Evolutionary conservation across 2,888 invertebrate genomes (phyloP).

Genomic region (Volucella bombylans): DNA sequence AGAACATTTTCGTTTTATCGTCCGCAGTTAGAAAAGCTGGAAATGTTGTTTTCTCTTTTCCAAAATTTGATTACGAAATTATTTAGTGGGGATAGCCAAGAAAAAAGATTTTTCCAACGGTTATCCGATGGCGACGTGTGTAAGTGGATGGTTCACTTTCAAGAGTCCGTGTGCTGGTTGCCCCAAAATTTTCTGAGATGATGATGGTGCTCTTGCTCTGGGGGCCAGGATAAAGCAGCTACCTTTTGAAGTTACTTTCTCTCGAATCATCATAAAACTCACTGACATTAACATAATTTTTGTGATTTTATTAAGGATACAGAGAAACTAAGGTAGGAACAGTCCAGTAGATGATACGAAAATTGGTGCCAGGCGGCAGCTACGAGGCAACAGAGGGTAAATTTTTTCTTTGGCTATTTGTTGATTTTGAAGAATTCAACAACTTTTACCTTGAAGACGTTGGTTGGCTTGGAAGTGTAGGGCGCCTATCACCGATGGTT

Average conservation of each 20-base stretch:
- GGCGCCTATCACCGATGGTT: slow-evolving; percentile 23
- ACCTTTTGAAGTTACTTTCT: slow-evolving; percentile 48
- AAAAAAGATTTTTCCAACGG: slow-evolving; percentile 1
- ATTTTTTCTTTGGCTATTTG: slow-evolving; percentile 48
- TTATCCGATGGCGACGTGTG: slow-evolving; percentile 9
- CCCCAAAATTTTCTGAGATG: slow-evolving; percentile 1
- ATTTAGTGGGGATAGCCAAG: slow-evolving; percentile 45
- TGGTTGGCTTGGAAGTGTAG: slow-evolving; percentile 1
- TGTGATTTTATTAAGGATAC: slow-evolving; percentile 60
- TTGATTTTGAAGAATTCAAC: slow-evolving; percentile 46
- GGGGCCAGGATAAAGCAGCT: neutral
- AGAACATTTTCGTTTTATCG: slow-evolving; percentile 13
- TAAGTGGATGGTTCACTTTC: neutral
- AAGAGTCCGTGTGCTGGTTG: neutral
- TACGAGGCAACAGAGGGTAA: neutral
- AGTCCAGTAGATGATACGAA: neutral
- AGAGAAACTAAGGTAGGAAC: neutral
- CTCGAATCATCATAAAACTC: slow-evolving; percentile 66
- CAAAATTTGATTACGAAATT: slow-evolving; percentile 63
- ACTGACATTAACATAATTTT: slow-evolving; percentile 65
- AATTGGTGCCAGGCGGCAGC: neutral
- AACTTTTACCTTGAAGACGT: slow-evolving; percentile 35
- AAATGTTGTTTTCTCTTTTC: slow-evolving; percentile 23
- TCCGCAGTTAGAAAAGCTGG: slow-evolving; percentile 7
- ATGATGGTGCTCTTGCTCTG: slow-evolving; percentile 23